Conservation (phyloP, 1,140 invertebrate species). For the Carposina sasakii region DNA sequence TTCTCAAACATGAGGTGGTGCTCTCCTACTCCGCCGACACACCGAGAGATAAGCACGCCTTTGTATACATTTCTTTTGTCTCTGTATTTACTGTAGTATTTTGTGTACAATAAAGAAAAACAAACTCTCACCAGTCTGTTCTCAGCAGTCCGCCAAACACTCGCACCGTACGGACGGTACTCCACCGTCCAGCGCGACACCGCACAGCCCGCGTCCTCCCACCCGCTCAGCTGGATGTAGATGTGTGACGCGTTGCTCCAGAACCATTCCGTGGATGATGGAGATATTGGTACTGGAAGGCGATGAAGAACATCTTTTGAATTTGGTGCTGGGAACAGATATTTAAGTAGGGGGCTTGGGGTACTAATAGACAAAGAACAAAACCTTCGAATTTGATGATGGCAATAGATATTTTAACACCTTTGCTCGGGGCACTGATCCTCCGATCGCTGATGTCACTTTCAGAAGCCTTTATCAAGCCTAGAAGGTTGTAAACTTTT, state of each 20-base stretch:
- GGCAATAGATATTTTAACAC: too few species aligned
- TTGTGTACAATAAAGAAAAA: slow-evolving; percentile 4
- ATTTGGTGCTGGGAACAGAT: background rate
- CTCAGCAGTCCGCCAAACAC: slow-evolving; percentile 55
- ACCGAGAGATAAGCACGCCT: too few species aligned
- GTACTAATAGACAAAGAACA: too few species aligned
- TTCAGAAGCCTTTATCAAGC: too few species aligned
- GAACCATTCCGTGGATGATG: slow-evolving; percentile 64
- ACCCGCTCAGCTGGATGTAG: slow-evolving; percentile 60
- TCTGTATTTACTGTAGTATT: background rate
- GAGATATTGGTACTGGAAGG: slow-evolving; percentile 59
- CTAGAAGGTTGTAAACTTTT: too few species aligned
- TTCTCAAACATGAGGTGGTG: too few species aligned
- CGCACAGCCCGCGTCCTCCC: slow-evolving; percentile 66
- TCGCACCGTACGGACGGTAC: slow-evolving; percentile 51
- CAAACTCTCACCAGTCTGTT: slow-evolving; percentile 44
- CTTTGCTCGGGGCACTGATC: too few species aligned
- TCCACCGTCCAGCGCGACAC: slow-evolving; percentile 61
- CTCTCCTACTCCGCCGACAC: too few species aligned
- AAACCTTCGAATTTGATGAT: too few species aligned
- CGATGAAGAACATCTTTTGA: background rate
- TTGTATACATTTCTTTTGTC: too few species aligned
- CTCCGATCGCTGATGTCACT: too few species aligned
- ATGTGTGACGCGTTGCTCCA: slow-evolving; percentile 66
- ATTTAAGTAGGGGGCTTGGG: too few species aligned